phyloP scores from a whole-genome alignment of 1,140 invertebrate genomes.

The fruit fly (Drosophila melanogaster) region Release_6_plus_ISO1_MT NC_004354.4:6159001-6159500 shows the following conservation, averaged over 20 bases:
- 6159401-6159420: too few relatives aligned
- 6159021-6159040: conserved; percentile 62
- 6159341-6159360: too few relatives aligned
- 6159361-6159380: too few relatives aligned
- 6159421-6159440: too few relatives aligned
- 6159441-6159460: too few relatives aligned
- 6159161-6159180: conserved; percentile 64
- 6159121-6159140: conserved; percentile 79
- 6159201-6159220: background rate
- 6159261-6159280: conserved; percentile 55
- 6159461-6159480: too few relatives aligned
- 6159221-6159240: conserved; percentile 23
- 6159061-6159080: background rate
- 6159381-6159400: too few relatives aligned
- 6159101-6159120: conserved; percentile 51
- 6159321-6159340: too few relatives aligned
- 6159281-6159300: background rate
- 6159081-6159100: background rate
- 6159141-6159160: conserved; percentile 67
- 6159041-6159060: conserved; percentile 36
- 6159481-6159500: too few relatives aligned
- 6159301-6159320: background rate
- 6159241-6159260: conserved; percentile 70
- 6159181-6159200: conserved; percentile 61
- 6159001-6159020: conserved; percentile 45